Conservation (phyloP, 2,113 vertebrate species). For the Melanostigma gelatinosum region DNA sequence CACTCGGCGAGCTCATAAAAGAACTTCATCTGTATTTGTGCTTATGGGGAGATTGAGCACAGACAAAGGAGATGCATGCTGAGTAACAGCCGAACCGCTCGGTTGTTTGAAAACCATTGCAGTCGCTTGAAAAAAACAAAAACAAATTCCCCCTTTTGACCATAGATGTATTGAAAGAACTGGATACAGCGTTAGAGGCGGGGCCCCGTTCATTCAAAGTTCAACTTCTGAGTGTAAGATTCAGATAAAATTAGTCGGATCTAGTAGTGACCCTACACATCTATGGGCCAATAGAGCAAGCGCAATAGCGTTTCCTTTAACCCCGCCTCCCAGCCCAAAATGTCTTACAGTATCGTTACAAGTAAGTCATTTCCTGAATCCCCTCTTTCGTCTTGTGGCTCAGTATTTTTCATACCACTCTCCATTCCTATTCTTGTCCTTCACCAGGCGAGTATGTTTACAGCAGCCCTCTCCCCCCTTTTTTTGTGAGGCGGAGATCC, state of each 20-base stretch:
- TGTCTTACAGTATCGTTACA: constrained; percentile 10
- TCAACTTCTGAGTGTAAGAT: not conserved
- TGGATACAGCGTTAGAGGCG: not conserved
- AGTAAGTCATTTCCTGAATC: constrained; percentile 17
- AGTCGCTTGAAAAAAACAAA: constrained; percentile 33
- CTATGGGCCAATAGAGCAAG: not conserved
- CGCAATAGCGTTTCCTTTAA: not conserved
- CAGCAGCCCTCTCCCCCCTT: constrained; percentile 62
- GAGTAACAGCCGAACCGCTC: constrained; percentile 66
- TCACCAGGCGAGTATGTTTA: constrained; percentile 65
- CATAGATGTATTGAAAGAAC: not conserved
- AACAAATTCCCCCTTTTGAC: constrained; percentile 19
- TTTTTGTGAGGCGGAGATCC: constrained; percentile 65
- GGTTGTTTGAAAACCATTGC: constrained; percentile 49
- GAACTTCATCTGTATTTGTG: constrained; percentile 74
- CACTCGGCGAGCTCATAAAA: constrained; percentile 72
- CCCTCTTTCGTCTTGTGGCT: constrained; percentile 19
- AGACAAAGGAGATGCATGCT: constrained; percentile 73
- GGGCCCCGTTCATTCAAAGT: not conserved
- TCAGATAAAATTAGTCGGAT: not conserved
- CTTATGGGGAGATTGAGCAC: constrained; percentile 71
- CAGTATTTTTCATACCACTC: constrained; percentile 33
- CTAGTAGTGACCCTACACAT: not conserved
- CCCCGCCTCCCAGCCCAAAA: not conserved
- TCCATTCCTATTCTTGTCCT: constrained; percentile 56